Evolutionary conservation across 2,113 vertebrate species (phyloP).

Genomic region (Mirza zaza): DNA sequence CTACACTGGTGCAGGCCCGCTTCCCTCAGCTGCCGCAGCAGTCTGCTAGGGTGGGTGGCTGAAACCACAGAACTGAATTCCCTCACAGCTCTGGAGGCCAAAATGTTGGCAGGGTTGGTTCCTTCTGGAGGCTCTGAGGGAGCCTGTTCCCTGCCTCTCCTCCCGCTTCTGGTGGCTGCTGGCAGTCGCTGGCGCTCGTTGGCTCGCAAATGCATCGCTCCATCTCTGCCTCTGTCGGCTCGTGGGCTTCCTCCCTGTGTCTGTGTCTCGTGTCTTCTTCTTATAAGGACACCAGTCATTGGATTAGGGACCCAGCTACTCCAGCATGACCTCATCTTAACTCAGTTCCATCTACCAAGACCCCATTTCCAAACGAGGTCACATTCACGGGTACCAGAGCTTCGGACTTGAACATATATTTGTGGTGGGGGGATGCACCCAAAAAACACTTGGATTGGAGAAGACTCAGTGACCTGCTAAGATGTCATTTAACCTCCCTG

Average conservation of each 20-base stretch:
- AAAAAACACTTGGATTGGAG: not conserved
- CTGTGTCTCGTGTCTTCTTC: not conserved
- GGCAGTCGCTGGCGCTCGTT: not conserved
- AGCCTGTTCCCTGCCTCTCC: rapidly evolving
- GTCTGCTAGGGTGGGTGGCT: not conserved
- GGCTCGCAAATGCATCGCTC: not conserved
- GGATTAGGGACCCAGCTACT: not conserved
- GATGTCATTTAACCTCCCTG: not conserved
- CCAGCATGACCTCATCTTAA: not conserved
- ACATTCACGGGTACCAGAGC: not conserved
- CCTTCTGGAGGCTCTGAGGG: not conserved
- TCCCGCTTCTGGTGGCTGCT: not conserved
- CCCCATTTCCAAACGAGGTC: not conserved
- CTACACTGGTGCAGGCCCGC: rapidly evolving
- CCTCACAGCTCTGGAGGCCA: not conserved
- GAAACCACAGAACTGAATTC: not conserved
- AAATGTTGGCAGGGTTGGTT: not conserved
- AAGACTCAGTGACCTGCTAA: not conserved
- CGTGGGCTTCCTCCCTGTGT: not conserved
- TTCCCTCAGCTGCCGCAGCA: not conserved
- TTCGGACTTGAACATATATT: not conserved
- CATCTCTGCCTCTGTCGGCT: not conserved
- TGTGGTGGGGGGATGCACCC: not conserved
- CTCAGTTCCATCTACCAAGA: not conserved
- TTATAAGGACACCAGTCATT: not conserved